Evolutionary conservation across 1,140 invertebrate genomes (phyloP).

Genomic region (Limonius californicus): DNA sequence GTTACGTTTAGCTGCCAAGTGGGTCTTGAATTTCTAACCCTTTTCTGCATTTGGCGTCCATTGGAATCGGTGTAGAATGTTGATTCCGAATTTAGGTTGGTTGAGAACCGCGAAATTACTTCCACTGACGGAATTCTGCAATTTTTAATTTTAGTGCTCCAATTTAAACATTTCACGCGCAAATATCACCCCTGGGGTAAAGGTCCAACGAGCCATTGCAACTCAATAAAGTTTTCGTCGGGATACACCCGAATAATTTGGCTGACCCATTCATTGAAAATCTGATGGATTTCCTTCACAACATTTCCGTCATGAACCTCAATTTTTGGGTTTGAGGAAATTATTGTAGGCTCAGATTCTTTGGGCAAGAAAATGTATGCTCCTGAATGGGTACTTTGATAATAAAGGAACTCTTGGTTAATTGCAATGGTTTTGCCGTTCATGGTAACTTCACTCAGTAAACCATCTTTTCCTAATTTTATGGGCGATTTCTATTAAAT

Average conservation of each 20-base stretch:
- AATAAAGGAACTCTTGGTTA: constrained; percentile 53
- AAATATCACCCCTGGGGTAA: constrained; percentile 74
- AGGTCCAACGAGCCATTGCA: constrained; percentile 92
- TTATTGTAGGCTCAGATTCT: constrained; percentile 40
- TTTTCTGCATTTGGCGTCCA: constrained; percentile 63
- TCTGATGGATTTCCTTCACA: constrained; percentile 81
- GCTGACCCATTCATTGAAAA: constrained; percentile 69
- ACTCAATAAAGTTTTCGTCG: constrained; percentile 66
- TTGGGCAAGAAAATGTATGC: constrained; percentile 85
- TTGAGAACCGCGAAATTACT: constrained; percentile 68
- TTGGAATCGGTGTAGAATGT: constrained; percentile 93
- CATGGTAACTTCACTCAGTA: constrained; percentile 38
- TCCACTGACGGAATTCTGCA: too few species aligned
- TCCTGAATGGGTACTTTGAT: constrained; percentile 66
- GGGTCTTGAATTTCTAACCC: constrained; percentile 40
- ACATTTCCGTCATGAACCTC: constrained; percentile 63
- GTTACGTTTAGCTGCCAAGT: constrained; percentile 50
- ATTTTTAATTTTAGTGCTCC: not conserved
- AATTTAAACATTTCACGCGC: not conserved
- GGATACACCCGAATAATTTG: constrained; percentile 77
- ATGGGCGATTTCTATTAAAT: too few species aligned
- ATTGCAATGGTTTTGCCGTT: constrained; percentile 42
- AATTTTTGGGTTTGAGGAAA: constrained; percentile 50
- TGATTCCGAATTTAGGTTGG: constrained; percentile 59
- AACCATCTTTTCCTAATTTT: constrained; percentile 41